Evolutionary conservation across 2,113 vertebrate genomes (phyloP).

Genomic region (Propithecus coquereli): DNA sequence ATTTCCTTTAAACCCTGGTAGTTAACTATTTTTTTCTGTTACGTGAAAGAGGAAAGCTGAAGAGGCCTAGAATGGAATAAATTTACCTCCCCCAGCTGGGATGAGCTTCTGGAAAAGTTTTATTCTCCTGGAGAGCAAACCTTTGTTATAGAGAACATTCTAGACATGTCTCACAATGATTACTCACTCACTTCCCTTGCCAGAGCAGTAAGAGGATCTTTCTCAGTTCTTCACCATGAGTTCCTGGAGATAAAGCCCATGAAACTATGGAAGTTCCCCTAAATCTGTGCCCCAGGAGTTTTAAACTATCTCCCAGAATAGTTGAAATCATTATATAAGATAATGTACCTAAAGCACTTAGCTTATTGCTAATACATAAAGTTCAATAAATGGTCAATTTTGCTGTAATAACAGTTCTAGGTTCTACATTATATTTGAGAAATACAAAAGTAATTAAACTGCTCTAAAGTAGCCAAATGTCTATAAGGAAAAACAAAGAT

Average conservation of each 20-base stretch:
- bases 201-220: not conserved
- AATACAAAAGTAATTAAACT: conserved; percentile 12
- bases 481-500: not conserved
- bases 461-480: not conserved
- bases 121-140: not conserved
- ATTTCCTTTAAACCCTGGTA: not conserved
- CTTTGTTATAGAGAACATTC: not conserved
- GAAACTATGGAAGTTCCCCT: not conserved
- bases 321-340: not conserved
- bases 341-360: not conserved
- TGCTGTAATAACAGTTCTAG: not conserved
- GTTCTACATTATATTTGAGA: not conserved
- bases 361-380: not conserved
- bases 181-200: not conserved
- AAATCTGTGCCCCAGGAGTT: not conserved
- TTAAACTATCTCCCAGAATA: not conserved
- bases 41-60: not conserved
- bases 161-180: not conserved
- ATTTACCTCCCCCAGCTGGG: not conserved
- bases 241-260: not conserved
- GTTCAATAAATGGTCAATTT: conserved; percentile 5
- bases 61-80: not conserved
- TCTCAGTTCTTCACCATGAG: not conserved
- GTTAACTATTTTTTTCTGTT: not conserved
- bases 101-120: not conserved